Percentiles rank a stretch among this genome's conserved stretches.
These are phyloP conservation scores for Lasioglossum albipes DNA, from an alignment of 1,140 invertebrate genomes.

Conservation along the genomic window DNA sequence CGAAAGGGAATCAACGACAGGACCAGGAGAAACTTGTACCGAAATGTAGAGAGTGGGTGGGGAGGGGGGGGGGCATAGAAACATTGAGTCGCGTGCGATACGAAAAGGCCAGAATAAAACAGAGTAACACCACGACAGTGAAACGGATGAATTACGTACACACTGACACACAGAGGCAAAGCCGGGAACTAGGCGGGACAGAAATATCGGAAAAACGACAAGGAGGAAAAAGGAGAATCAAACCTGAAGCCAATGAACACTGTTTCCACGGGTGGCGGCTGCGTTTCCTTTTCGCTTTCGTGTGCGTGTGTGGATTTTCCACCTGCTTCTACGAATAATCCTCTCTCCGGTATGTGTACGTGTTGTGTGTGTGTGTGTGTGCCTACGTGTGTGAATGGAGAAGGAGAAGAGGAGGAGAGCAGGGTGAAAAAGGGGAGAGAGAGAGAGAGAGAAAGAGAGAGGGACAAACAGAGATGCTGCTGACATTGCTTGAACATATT, in stretches of 20 bases:
- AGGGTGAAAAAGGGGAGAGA: slow-evolving; percentile 13
- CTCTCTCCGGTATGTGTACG: not conserved
- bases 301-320: not conserved
- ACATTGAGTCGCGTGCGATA: too few relatives aligned
- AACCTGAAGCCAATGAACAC: slow-evolving; percentile 1
- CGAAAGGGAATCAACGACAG: too few relatives aligned
- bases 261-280: not conserved
- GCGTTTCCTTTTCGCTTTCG: not conserved
- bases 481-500: slow-evolving; percentile 76
- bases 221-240: slow-evolving; percentile 8
- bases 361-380: not conserved
- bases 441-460: too few relatives aligned
- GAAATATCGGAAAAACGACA: slow-evolving; percentile 6
- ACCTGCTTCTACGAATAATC: too few relatives aligned
- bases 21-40: too few relatives aligned
- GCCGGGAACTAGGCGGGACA: not conserved
- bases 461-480: slow-evolving; percentile 63
- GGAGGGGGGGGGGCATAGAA: too few relatives aligned
- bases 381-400: not conserved
- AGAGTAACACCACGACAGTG: not conserved
- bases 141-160: slow-evolving; percentile 15
- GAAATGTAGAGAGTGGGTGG: too few relatives aligned
- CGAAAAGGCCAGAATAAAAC: not conserved
- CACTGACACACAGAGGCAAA: too few relatives aligned
- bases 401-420: slow-evolving; percentile 38